Conservation (phyloP, 2,797 vertebrate species). For the Brotula barbata region DNA sequence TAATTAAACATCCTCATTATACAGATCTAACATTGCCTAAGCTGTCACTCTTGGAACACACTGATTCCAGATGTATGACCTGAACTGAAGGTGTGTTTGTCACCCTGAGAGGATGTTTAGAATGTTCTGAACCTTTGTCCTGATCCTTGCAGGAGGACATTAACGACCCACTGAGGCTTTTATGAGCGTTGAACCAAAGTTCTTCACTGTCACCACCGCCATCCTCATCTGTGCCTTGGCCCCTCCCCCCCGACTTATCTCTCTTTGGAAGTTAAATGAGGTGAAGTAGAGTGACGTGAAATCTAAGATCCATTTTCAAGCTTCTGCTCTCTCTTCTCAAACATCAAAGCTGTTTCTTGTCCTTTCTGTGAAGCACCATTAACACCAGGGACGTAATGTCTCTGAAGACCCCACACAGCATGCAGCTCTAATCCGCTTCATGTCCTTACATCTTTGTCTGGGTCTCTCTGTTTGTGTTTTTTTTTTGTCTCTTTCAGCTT, state of each 20-base stretch:
- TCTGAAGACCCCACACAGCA: constrained; percentile 18
- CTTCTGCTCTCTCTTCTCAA: constrained; percentile 15
- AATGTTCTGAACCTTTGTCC: constrained; percentile 1
- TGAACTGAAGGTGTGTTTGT: too few species aligned
- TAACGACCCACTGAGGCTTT: constrained; percentile 13
- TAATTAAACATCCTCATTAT: too few species aligned
- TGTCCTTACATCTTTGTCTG: constrained; percentile 17
- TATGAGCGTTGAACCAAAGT: background rate
- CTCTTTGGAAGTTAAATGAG: constrained; percentile 29
- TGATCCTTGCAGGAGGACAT: too few species aligned
- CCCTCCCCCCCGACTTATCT: constrained; percentile 1
- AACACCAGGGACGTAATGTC: constrained; percentile 18
- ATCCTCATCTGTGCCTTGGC: background rate
- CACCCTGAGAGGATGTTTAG: too few species aligned
- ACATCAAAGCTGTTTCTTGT: constrained; percentile 52
- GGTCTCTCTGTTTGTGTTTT: background rate
- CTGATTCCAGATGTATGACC: too few species aligned
- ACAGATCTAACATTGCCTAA: too few species aligned
- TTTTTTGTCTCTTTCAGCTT: background rate
- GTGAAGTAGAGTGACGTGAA: constrained; percentile 49
- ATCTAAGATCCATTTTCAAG: constrained; percentile 42
- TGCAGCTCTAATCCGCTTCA: constrained; percentile 45
- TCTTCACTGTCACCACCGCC: background rate
- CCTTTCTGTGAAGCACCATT: constrained; percentile 37
- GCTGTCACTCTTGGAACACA: too few species aligned